These are phyloP conservation scores for Phyllopteryx taeniolatus DNA, from an alignment of 2,113 vertebrate genomes.

Conservation along the genomic window DNA sequence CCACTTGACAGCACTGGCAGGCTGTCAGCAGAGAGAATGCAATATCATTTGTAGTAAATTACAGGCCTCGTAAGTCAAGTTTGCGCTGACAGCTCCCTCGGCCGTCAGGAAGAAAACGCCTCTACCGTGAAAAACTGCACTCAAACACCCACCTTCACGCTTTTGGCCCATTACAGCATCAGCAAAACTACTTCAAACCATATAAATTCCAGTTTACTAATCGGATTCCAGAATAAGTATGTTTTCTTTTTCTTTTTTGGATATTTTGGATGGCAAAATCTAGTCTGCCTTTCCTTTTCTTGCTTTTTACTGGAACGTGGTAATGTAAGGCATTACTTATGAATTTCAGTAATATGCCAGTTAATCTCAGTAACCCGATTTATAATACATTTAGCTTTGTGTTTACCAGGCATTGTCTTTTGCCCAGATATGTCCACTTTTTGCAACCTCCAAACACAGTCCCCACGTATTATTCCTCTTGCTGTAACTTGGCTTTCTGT, in stretches of 20 bases:
- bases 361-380: too few relatives aligned
- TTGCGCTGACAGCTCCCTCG: constrained; percentile 49
- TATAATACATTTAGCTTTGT: too few relatives aligned
- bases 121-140: constrained; percentile 11
- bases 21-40: constrained; percentile 46
- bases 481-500: too few relatives aligned
- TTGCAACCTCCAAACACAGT: too few relatives aligned
- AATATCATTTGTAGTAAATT: constrained; percentile 59
- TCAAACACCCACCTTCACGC: constrained; percentile 2
- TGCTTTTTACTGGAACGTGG: background rate
- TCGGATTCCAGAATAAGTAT: background rate
- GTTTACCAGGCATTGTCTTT: too few relatives aligned
- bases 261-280: background rate
- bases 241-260: background rate
- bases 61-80: constrained; percentile 42
- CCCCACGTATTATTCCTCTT: too few relatives aligned
- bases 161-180: constrained; percentile 3
- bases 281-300: too few relatives aligned
- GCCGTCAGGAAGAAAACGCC: constrained; percentile 22
- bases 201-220: background rate
- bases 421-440: too few relatives aligned
- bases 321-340: background rate
- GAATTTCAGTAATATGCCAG: too few relatives aligned
- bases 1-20: constrained; percentile 40
- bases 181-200: background rate